Conservation (phyloP, 2,113 vertebrate genomes). For the Ptilorrhoa leucosticta region DNA sequence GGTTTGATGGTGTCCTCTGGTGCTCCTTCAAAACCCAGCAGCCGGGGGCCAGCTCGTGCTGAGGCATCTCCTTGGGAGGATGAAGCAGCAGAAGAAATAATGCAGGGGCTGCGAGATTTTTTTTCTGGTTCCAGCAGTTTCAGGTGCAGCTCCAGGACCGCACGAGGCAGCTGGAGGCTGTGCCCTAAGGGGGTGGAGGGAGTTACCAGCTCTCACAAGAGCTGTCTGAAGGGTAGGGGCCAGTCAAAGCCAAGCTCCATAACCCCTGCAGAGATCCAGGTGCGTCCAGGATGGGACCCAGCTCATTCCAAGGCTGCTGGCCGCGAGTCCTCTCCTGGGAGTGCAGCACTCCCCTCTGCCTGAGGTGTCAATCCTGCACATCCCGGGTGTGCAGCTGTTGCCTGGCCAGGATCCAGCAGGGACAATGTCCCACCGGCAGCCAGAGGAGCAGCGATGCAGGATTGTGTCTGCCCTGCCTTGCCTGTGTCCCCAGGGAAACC, state of each 20-base stretch:
- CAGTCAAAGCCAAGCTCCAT: not conserved
- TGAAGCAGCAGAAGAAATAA: not conserved
- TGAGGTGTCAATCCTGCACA: rapidly evolving
- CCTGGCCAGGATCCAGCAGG: not conserved
- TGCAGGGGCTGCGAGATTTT: not conserved
- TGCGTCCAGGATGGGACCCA: not conserved
- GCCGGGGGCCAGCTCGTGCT: rapidly evolving
- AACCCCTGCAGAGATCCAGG: not conserved
- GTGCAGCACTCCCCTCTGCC: rapidly evolving
- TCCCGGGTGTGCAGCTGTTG: rapidly evolving
- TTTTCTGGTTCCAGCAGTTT: not conserved
- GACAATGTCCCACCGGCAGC: not conserved
- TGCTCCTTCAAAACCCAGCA: not conserved
- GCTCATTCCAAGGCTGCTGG: not conserved
- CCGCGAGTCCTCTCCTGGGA: not conserved
- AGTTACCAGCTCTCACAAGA: not conserved
- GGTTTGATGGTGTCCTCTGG: not conserved
- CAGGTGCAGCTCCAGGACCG: not conserved
- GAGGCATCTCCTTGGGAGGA: not conserved
- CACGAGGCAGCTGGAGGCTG: not conserved
- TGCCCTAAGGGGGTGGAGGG: not conserved
- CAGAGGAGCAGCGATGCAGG: not conserved
- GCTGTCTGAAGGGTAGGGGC: not conserved
- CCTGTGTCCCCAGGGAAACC: not conserved
- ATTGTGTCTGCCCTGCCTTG: not conserved